These are phyloP conservation scores for Tiliacea aurago DNA, from an alignment of 2,888 invertebrate species.

Conservation along the genomic window DNA sequence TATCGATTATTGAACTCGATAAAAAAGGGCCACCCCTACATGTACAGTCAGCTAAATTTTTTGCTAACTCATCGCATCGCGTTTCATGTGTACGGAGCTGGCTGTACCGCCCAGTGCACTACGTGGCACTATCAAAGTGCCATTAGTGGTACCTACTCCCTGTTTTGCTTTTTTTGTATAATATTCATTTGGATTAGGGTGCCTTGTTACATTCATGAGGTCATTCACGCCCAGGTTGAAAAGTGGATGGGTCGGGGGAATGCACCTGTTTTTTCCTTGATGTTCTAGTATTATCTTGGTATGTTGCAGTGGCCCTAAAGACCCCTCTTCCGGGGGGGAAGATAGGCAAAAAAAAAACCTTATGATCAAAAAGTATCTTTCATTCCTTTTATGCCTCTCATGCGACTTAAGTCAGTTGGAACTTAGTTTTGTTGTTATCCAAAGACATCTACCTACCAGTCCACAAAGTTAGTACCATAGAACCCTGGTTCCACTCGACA, in stretches of 20 bases:
- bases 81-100: constrained; percentile 70
- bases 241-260: constrained; percentile 30
- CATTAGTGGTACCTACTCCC: constrained; percentile 79
- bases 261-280: constrained; percentile 24
- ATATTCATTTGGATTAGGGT: constrained; percentile 72
- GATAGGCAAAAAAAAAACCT: too few relatives aligned
- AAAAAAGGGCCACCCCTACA: constrained; percentile 58
- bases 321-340: not conserved
- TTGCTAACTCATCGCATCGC: constrained; percentile 71
- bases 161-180: constrained; percentile 66
- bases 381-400: not conserved
- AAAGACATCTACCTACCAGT: not conserved
- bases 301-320: not conserved
- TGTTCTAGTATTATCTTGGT: not conserved
- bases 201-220: constrained; percentile 60
- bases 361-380: not conserved
- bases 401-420: not conserved
- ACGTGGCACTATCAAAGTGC: constrained; percentile 75
- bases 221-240: constrained; percentile 62
- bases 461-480: not conserved
- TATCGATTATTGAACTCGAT: constrained; percentile 11
- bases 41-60: constrained; percentile 61
- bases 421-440: not conserved
- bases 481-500: not conserved
- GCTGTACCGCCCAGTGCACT: constrained; percentile 66